Conservation (phyloP, 2,113 vertebrate genomes). For the Rhombomys opimus region DNA sequence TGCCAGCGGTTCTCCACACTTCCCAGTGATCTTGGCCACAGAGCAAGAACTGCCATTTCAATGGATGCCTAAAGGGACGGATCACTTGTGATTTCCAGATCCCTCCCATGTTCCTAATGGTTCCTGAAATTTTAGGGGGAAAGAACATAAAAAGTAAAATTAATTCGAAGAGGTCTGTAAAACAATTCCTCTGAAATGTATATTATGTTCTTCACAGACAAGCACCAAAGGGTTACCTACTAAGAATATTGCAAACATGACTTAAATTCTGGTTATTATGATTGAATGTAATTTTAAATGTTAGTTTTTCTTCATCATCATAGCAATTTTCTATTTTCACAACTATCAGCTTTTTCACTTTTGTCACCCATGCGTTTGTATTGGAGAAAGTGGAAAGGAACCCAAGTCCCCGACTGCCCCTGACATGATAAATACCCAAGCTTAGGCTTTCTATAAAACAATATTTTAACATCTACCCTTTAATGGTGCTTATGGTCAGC, state of each 20-base stretch:
- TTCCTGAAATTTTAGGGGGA: neutral
- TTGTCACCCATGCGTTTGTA: neutral
- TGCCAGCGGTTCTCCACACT: neutral
- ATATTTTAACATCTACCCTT: neutral
- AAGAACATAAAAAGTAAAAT: neutral
- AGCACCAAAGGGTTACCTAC: neutral
- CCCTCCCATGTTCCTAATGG: rapidly evolving
- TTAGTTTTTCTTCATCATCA: neutral
- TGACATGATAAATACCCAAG: neutral
- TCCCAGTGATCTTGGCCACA: neutral
- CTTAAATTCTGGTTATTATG: neutral
- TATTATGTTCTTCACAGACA: neutral
- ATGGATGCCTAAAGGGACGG: neutral
- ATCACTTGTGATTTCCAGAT: rapidly evolving
- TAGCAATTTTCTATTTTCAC: neutral
- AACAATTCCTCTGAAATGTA: neutral
- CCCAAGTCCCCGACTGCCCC: rapidly evolving
- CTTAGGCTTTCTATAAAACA: neutral
- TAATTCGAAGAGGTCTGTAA: neutral
- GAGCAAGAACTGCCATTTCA: neutral
- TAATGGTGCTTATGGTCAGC: neutral
- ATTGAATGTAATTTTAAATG: neutral
- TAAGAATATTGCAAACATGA: neutral
- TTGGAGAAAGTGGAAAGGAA: neutral
- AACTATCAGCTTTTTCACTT: neutral